These are phyloP conservation scores for Sceloporus tristichus DNA, from an alignment of 2,113 vertebrate genomes.

Conservation along the genomic window DNA sequence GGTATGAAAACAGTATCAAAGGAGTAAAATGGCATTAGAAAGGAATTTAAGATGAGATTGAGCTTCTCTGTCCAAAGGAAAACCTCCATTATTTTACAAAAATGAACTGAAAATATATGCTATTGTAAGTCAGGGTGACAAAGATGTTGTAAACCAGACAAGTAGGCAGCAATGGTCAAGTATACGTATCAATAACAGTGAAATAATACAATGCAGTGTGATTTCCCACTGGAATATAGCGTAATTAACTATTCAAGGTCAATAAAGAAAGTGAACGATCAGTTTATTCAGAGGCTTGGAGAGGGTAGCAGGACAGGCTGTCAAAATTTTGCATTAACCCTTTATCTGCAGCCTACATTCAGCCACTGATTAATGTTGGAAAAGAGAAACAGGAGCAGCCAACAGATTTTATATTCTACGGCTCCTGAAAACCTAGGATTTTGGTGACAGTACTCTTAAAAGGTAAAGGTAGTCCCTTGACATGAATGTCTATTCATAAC, in stretches of 20 bases:
- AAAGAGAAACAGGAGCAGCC: neutral
- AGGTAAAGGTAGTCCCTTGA: no score
- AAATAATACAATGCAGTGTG: neutral
- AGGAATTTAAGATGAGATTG: neutral
- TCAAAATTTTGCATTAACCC: neutral
- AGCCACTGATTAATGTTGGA: neutral
- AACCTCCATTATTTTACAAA: neutral
- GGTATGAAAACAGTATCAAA: neutral
- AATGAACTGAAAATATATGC: neutral
- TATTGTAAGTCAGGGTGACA: neutral
- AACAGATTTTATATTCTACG: neutral
- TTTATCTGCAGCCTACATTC: neutral
- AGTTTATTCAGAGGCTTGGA: no score
- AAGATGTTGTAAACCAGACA: neutral
- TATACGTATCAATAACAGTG: no score
- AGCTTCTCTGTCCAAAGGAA: neutral
- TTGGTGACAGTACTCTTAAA: neutral
- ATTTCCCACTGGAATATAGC: neutral
- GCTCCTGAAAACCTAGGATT: neutral
- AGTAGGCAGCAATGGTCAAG: neutral
- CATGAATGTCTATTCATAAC: no score
- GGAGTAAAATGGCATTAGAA: neutral
- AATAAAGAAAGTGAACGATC: no score
- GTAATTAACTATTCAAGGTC: no score
- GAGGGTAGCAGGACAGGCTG: neutral